Conservation (phyloP, 2,797 vertebrate genomes). For the Falco berigora region DNA sequence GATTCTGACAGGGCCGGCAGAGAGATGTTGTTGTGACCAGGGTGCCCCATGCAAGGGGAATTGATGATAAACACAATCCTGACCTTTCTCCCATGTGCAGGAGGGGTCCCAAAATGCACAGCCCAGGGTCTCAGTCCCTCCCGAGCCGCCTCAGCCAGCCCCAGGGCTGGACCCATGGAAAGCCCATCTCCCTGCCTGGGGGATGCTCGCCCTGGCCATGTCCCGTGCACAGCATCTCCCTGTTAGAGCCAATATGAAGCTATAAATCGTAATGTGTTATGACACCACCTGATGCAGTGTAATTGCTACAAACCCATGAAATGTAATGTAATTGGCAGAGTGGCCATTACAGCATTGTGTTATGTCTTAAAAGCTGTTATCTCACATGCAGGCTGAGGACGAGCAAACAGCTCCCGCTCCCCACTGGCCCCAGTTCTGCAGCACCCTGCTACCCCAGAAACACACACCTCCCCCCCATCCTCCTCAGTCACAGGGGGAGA, state of each 20-base stretch:
- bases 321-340: conserved; percentile 12
- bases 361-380: not conserved
- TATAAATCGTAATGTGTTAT: conserved; percentile 49
- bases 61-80: not conserved
- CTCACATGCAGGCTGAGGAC: not conserved
- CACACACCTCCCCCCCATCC: fast-evolving
- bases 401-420: conserved; percentile 1
- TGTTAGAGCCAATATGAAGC: conserved; percentile 38
- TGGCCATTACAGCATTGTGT: not conserved
- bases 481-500: fast-evolving
- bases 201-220: not conserved
- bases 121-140: fast-evolving
- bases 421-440: not conserved
- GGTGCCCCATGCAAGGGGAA: fast-evolving
- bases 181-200: not conserved
- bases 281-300: conserved; percentile 44
- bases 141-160: not conserved
- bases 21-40: not conserved
- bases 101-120: not conserved
- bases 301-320: conserved; percentile 63
- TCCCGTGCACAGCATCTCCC: not conserved
- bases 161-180: fast-evolving
- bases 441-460: not conserved
- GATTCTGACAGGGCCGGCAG: not conserved
- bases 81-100: not conserved